These are phyloP conservation scores for Tenrec ecaudatus DNA, from an alignment of 2,113 vertebrate species.

Conservation along the genomic window DNA sequence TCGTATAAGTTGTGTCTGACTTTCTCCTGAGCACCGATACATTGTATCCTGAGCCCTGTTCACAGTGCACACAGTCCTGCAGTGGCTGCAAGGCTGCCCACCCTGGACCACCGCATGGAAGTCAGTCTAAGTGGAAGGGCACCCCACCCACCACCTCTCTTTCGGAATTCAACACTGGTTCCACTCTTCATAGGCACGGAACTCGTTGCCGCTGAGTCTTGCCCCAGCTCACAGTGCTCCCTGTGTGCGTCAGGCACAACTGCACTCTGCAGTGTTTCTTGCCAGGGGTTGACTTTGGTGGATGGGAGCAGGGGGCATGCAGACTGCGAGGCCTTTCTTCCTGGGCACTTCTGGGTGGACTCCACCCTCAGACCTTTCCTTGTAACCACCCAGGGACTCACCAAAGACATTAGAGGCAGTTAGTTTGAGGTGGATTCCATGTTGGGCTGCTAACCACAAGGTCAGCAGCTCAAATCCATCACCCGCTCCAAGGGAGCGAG, in stretches of 20 bases:
- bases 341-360: background rate
- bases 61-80: too few relatives aligned
- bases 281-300: background rate
- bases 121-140: accelerated
- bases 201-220: background rate
- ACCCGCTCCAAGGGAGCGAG: too few relatives aligned
- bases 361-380: background rate
- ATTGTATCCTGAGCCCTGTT: too few relatives aligned
- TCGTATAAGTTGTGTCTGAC: too few relatives aligned
- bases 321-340: background rate
- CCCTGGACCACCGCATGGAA: accelerated
- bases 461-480: too few relatives aligned
- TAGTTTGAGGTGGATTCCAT: too few relatives aligned
- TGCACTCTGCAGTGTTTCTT: background rate
- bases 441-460: too few relatives aligned
- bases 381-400: background rate
- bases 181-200: background rate
- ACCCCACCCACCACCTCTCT: background rate
- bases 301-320: too few relatives aligned
- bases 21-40: too few relatives aligned
- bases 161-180: accelerated
- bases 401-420: too few relatives aligned
- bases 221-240: background rate
- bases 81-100: background rate
- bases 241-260: background rate